Evolutionary conservation across 2,113 vertebrate genomes (phyloP).

Genomic region (Cephalopterus ornatus): DNA sequence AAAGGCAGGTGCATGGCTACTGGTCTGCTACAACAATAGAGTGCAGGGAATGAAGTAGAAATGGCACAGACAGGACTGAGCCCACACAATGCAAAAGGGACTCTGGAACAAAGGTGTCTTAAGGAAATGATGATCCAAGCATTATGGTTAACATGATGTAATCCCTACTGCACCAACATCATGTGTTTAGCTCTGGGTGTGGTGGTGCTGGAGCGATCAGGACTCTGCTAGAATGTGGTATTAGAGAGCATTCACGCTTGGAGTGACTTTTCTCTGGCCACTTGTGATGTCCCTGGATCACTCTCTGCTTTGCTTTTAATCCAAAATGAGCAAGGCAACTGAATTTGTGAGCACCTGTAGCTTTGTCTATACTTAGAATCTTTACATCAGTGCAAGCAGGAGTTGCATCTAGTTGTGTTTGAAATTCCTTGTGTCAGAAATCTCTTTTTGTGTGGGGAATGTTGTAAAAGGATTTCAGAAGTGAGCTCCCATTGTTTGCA

Average conservation of each 20-base stretch:
- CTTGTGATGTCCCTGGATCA: background rate
- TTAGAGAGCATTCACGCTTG: rapidly evolving
- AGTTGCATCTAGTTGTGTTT: background rate
- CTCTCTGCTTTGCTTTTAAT: background rate
- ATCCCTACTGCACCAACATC: background rate
- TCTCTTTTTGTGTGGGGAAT: background rate
- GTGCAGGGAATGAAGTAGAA: background rate
- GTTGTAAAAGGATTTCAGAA: background rate
- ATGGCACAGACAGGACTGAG: background rate
- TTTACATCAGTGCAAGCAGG: background rate
- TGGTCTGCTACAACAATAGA: rapidly evolving
- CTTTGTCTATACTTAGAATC: background rate
- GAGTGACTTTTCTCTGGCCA: background rate
- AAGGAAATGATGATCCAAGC: background rate
- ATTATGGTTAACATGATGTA: background rate
- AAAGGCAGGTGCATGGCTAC: background rate
- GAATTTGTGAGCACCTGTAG: background rate
- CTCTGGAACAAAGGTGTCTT: background rate
- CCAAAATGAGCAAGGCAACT: background rate
- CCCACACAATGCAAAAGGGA: background rate
- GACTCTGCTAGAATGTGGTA: background rate
- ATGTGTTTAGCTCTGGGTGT: background rate
- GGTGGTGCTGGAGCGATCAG: background rate
- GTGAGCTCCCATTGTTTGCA: background rate
- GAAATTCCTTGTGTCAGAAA: background rate